Percentiles rank a stretch among this genome's conserved stretches.
These are phyloP conservation scores for Arbacia lixula DNA, from an alignment of 53 echinoderm and acorn worm genomes.

Conservation along the genomic window DNA sequence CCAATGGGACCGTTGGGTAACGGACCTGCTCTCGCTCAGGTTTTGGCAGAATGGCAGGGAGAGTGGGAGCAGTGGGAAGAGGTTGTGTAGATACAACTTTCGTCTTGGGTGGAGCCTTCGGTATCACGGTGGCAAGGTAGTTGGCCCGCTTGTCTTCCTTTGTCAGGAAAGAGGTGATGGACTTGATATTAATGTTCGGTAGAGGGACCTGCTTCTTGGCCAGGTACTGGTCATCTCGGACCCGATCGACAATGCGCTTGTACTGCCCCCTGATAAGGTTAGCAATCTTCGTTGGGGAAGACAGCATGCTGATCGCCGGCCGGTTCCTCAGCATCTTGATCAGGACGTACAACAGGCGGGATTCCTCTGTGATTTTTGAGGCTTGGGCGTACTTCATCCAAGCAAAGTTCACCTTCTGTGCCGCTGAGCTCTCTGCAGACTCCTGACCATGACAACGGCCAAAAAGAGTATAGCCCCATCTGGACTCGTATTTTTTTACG, in stretches of 20 bases:
- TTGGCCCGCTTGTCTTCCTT: slow-evolving; percentile 22
- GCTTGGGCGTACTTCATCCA: slow-evolving; percentile 76
- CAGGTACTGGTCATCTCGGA: slow-evolving; percentile 55
- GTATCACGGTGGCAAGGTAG: slow-evolving; percentile 5
- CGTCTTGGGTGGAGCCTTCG: background rate
- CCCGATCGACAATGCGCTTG: slow-evolving; percentile 54
- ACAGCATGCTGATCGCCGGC: slow-evolving; percentile 52
- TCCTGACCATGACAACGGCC: slow-evolving; percentile 58
- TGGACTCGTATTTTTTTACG: slow-evolving; percentile 59
- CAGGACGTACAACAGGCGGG: slow-evolving; percentile 62
- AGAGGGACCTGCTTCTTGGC: background rate
- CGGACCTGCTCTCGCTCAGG: slow-evolving; percentile 26
- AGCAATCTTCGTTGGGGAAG: slow-evolving; percentile 61
- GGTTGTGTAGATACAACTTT: slow-evolving; percentile 1
- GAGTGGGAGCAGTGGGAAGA: slow-evolving; percentile 31
- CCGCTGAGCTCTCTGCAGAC: slow-evolving; percentile 58
- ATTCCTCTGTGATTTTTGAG: slow-evolving; percentile 62
- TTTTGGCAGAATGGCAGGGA: background rate
- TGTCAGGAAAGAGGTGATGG: slow-evolving; percentile 5
- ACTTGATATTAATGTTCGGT: slow-evolving; percentile 65
- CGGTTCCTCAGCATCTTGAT: slow-evolving; percentile 74
- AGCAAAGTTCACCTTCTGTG: slow-evolving; percentile 67
- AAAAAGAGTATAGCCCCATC: slow-evolving; percentile 71
- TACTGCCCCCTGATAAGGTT: slow-evolving; percentile 31
- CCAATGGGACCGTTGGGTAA: background rate